phyloP scores from a whole-genome alignment of 2,888 invertebrate genomes.

The Cremastobaeus sp. region DNA sequence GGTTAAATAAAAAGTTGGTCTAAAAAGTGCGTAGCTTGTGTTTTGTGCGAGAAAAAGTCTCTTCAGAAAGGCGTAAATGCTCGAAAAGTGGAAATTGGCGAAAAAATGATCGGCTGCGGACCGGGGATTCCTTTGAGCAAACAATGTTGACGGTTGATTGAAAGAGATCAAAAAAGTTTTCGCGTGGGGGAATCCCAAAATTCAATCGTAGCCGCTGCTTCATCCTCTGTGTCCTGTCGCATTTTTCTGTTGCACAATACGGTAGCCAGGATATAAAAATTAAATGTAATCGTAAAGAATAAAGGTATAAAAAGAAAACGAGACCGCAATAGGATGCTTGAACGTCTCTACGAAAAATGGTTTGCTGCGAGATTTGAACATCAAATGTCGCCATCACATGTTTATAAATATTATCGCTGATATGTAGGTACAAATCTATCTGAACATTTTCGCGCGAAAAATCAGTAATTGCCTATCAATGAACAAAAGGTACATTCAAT shows the following conservation, averaged over 20 bases:
- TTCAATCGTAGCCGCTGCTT: too few relatives aligned
- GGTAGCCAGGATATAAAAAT: constrained; percentile 38
- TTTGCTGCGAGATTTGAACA: constrained; percentile 46
- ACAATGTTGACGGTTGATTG: constrained; percentile 35
- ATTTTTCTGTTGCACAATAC: constrained; percentile 38
- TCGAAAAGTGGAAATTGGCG: too few relatives aligned
- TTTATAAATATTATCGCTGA: constrained; percentile 54
- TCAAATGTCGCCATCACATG: constrained; percentile 50
- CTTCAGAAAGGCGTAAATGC: too few relatives aligned
- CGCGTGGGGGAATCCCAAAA: constrained; percentile 19
- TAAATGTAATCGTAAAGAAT: constrained; percentile 45
- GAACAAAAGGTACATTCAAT: constrained; percentile 38
- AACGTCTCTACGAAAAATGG: constrained; percentile 26
- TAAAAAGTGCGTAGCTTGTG: too few relatives aligned
- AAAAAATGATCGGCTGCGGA: constrained; percentile 19
- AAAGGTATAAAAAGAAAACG: constrained; percentile 46
- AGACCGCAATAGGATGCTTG: constrained; percentile 32
- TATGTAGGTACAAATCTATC: constrained; percentile 30
- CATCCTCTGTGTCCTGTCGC: too few relatives aligned
- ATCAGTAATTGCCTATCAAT: constrained; percentile 32
- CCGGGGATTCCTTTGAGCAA: constrained; percentile 36
- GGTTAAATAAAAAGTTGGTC: too few relatives aligned
- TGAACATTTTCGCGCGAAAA: constrained; percentile 27
- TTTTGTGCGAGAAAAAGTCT: too few relatives aligned
- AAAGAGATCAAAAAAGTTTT: constrained; percentile 42